Base-by-base conservation (phyloP, 35 echinoderm and acorn worm genomes). In the Stichopus chloronotus region DNA sequence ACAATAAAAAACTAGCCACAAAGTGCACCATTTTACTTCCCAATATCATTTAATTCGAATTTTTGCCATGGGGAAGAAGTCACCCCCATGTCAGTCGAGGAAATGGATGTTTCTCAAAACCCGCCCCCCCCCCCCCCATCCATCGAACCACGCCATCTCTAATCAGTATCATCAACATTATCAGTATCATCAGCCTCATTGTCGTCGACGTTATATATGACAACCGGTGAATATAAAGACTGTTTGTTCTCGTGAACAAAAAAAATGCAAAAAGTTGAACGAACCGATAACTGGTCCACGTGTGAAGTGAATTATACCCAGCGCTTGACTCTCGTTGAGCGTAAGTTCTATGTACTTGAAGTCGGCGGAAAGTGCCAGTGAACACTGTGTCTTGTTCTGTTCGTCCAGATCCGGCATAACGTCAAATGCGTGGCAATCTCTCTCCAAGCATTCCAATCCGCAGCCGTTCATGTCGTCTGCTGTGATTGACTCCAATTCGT, bases 381-480 rank as follows among this genome's bases (percentile, higher is more conserved):
- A 25, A n/a, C 90, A 91, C 22, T 21, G 12, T 9, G 90, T 91
- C 52, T 91, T 9, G 90, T 91, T 91, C 9, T 57, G n/a, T 19
- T 77, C 69, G 12, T 77, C 21, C 4, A 91, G 72, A 7, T 78
- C 90, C 9, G 52, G 57, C 30, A 79, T 6, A 23, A 91, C 72
- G 53, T 91, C 90, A 65, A 91, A 91, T 11, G 90, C 90, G 58
- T 20, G 76, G 56, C 90, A 91, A 4, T 53, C 14, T 22, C 17
- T 52, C 14, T 89, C 87, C 16, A 91, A 54, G 14, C 90, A 91
- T 7, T 19, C 53, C 0, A 91, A 53, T 57, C 68, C 90, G 63
- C 90, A 91, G 5, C 13, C 90, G 30, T 91, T 91, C 7, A 54
- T 79, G 55, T 79, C 76, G 6, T 22, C 52, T 55, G 25, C 69